Evolutionary conservation across 1,140 invertebrate genomes (phyloP).

Genomic region (Tribolium madens): DNA sequence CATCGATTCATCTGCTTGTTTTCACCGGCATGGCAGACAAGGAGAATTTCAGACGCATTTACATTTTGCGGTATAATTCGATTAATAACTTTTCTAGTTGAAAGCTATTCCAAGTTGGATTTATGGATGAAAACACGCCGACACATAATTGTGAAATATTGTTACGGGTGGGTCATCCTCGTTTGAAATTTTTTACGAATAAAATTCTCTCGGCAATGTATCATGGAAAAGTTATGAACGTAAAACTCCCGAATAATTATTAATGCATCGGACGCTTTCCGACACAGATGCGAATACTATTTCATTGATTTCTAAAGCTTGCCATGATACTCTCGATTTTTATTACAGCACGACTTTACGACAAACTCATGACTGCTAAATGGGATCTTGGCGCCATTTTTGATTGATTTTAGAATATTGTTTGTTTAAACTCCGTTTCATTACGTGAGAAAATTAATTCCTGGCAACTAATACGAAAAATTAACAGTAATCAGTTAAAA

Average conservation of each 20-base stretch:
- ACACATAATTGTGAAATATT: conserved; percentile 12
- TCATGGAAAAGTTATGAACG: conserved; percentile 24
- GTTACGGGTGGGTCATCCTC: conserved; percentile 10
- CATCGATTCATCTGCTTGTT: conserved; percentile 34
- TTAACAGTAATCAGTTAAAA: no score
- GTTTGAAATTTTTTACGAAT: conserved; percentile 2
- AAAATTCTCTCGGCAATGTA: conserved; percentile 5
- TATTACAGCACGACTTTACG: conserved; percentile 11
- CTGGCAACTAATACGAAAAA: background rate
- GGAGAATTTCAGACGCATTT: conserved; percentile 16
- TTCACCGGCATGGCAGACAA: background rate
- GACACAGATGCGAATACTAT: conserved; percentile 24
- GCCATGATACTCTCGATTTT: conserved; percentile 2
- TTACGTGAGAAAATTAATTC: background rate
- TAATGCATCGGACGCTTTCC: conserved; percentile 16
- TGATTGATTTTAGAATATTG: conserved; percentile 4
- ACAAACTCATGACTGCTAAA: background rate
- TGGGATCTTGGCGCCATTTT: conserved; percentile 3
- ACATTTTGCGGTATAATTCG: conserved; percentile 19
- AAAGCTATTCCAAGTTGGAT: conserved; percentile 7
- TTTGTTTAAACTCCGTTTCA: background rate
- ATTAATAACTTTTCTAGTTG: conserved; percentile 31
- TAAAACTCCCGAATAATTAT: conserved; percentile 6
- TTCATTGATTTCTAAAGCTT: conserved; percentile 26
- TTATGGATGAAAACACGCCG: conserved; percentile 8